Conservation (phyloP, 2,797 vertebrate species). For the Pangasius krempfi region DNA sequence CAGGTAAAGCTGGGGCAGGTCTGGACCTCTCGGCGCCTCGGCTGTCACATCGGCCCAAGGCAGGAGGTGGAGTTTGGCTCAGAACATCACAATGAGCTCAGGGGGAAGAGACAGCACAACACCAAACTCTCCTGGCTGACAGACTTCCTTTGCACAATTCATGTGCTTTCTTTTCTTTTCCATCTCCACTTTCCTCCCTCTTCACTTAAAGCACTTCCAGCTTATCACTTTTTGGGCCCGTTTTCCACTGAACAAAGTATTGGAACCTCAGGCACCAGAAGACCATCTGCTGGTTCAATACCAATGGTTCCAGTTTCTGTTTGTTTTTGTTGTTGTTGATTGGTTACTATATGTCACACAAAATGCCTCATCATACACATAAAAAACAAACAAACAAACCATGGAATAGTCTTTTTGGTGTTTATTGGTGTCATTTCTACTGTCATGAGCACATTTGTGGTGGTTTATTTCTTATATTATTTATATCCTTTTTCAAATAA, state of each 20-base stretch:
- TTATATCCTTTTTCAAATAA: background rate
- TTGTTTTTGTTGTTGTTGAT: background rate
- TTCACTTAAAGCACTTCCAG: background rate
- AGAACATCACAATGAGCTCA: constrained; percentile 23
- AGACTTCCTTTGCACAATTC: constrained; percentile 8
- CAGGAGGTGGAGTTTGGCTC: constrained; percentile 50
- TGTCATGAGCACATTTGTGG: background rate
- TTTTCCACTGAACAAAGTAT: background rate
- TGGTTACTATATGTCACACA: background rate
- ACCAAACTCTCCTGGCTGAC: background rate
- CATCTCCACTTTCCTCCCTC: background rate
- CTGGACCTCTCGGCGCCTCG: constrained; percentile 54
- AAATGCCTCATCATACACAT: background rate
- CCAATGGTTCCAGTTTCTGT: background rate
- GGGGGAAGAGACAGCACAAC: constrained; percentile 18
- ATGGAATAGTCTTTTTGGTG: background rate
- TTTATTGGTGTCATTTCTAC: background rate
- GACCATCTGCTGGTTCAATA: background rate
- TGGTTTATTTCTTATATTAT: background rate
- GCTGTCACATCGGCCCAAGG: constrained; percentile 42
- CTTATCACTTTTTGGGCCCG: background rate
- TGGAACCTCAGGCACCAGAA: background rate
- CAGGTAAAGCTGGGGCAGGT: constrained; percentile 50
- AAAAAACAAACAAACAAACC: background rate
- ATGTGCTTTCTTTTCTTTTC: constrained; percentile 6